Percentiles rank a stretch among this genome's conserved stretches.
Conservation (phyloP, 2,888 invertebrate genomes). For the Drosophila mercatorum region DNA sequence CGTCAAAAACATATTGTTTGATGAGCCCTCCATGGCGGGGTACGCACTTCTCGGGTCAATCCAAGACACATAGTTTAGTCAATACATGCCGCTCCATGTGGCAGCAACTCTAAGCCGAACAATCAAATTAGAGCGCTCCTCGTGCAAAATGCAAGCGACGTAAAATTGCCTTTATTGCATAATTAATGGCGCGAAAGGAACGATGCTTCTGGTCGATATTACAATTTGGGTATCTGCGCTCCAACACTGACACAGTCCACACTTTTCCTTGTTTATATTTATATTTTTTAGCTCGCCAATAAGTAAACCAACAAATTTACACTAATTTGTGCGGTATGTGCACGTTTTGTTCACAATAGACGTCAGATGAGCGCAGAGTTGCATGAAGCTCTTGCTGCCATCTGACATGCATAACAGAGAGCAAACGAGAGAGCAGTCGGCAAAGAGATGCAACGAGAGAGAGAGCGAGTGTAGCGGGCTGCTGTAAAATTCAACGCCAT, state of each 20-base stretch:
- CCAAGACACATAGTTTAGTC: conserved; percentile 55
- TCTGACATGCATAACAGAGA: conserved; percentile 15
- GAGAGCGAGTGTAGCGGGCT: conserved; percentile 32
- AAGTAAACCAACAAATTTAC: conserved; percentile 51
- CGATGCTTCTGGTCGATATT: conserved; percentile 26
- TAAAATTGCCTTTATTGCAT: conserved; percentile 63
- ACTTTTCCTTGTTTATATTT: conserved; percentile 13
- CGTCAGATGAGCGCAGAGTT: conserved; percentile 59
- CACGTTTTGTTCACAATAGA: conserved; percentile 50
- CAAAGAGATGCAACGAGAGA: conserved; percentile 39
- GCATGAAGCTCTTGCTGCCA: conserved; percentile 38
- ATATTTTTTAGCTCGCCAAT: conserved; percentile 21
- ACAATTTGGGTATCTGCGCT: conserved; percentile 46
- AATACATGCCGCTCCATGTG: conserved; percentile 39
- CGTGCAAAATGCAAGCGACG: conserved; percentile 47
- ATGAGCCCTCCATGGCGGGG: conserved; percentile 33
- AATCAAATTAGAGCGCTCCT: conserved; percentile 28
- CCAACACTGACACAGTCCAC: conserved; percentile 3
- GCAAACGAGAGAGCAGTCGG: conserved; percentile 16
- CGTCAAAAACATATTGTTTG: conserved; percentile 42
- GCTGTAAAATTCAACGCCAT: conserved; percentile 31
- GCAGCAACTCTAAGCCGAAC: conserved; percentile 6
- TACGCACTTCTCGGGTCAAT: conserved; percentile 39
- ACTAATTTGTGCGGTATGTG: conserved; percentile 50
- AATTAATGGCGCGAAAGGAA: conserved; percentile 52